Evolutionary conservation across 2,797 vertebrate genomes (phyloP), one percentile per base, ranked within the genome.

Genomic region (Peromyscus nudipes): DNA sequence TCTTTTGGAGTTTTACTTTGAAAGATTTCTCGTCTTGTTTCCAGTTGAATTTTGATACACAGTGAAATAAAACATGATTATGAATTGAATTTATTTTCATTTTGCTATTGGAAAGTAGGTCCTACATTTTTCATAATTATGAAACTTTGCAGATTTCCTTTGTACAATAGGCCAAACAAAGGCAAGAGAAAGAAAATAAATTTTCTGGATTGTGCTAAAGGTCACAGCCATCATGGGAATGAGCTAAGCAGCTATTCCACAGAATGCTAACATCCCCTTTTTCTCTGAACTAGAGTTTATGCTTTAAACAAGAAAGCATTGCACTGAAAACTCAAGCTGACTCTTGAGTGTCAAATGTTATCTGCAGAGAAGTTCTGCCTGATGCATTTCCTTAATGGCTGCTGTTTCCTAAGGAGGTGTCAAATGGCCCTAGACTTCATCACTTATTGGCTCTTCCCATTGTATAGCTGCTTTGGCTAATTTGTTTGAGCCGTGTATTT

Each of bases 381-480:
- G 46, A 73, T 89, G 21, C 1, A 43, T 60, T 87, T 95, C 62
- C 1, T 60, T 89, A 86, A 75, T 73, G 80, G 27, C 29, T 73
- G 1, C 89, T 86, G 4, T 87, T 92, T 87, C 31, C 31, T 77
- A 34, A 81, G 73, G 11, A 86, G 34, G 31, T 65, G 3, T 94
- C 69, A 92, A 65, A 92, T 67, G 65, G 37, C 23, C 16, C 11
- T 37, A 43, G 34, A 91, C 57, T 81, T 49, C 34, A 8, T 93
- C 23, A 82, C 49, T 96, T 91, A 40, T 80, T 52, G 93, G 65
- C 79, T 71, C 29, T 57, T 52, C 6, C 27, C 43, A 19, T 67
- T 87, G 9, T 69, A 34, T 77, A 46, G 46, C 46, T 96, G 64
- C 71, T 89, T 96, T 86, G 91, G 75, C 71, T 96, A 49, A 86